Conservation (phyloP, 2,797 vertebrate species). For the Arrhamphus sclerolepis region DNA sequence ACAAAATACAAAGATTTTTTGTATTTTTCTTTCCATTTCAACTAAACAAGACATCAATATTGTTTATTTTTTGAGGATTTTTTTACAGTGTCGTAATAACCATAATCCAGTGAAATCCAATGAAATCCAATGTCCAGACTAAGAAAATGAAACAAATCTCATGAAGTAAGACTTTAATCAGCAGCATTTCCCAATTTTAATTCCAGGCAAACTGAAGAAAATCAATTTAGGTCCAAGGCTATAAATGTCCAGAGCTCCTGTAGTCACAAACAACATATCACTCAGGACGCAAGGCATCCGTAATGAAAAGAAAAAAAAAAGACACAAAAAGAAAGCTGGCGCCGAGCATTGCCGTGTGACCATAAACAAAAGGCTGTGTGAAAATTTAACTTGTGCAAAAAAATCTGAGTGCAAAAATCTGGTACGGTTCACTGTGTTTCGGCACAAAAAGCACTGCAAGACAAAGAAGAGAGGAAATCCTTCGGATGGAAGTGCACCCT, state of each 20-base stretch:
- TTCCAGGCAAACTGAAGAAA: not conserved
- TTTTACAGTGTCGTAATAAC: too few relatives aligned
- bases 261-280: slow-evolving; percentile 15
- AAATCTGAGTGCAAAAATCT: slow-evolving; percentile 22
- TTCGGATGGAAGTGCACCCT: slow-evolving; percentile 22
- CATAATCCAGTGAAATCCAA: too few relatives aligned
- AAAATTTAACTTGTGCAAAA: slow-evolving; percentile 25
- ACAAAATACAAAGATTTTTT: too few relatives aligned
- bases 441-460: slow-evolving; percentile 19
- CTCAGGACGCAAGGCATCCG: slow-evolving; percentile 22
- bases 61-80: not conserved
- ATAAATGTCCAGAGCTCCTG: slow-evolving; percentile 14
- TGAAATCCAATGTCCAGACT: too few relatives aligned
- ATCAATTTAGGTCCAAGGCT: slow-evolving; percentile 6
- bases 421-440: slow-evolving; percentile 17
- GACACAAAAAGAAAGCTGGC: slow-evolving; percentile 18
- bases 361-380: slow-evolving; percentile 32
- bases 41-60: not conserved
- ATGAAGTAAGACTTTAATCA: slow-evolving; percentile 1
- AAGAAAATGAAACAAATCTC: too few relatives aligned
- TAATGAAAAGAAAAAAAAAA: slow-evolving; percentile 4
- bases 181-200: slow-evolving; percentile 4
- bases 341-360: slow-evolving; percentile 28
- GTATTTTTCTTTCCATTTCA: not conserved
- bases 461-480: slow-evolving; percentile 17